Percentiles rank a stretch among this genome's conserved stretches.
Conservation (phyloP, 2,888 invertebrate species). For the Dichetophora obliterata region DNA sequence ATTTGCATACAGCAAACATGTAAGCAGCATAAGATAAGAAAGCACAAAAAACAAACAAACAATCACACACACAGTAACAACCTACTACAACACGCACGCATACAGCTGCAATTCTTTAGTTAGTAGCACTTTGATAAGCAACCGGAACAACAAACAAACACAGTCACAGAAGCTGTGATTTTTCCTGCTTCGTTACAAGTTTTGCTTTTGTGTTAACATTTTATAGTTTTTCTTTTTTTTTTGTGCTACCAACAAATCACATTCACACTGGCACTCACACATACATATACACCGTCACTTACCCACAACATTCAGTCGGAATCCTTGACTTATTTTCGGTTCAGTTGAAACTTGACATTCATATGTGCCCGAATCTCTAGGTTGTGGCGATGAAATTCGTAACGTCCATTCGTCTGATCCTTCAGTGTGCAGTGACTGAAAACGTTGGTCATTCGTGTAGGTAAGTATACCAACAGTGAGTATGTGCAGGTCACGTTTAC, state of each 20-base stretch:
- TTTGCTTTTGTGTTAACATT: neutral
- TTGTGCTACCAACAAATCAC: no score
- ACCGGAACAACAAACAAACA: constrained; percentile 23
- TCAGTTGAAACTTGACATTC: constrained; percentile 84
- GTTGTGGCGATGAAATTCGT: constrained; percentile 77
- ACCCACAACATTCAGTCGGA: constrained; percentile 80
- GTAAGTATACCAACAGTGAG: constrained; percentile 80
- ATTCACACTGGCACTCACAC: neutral
- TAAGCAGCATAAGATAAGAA: neutral
- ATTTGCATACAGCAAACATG: constrained; percentile 32
- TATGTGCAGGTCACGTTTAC: constrained; percentile 84
- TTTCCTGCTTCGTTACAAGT: neutral
- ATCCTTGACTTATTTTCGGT: constrained; percentile 81
- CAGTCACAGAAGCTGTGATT: constrained; percentile 8
- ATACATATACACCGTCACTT: constrained; percentile 64
- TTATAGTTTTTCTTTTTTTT: neutral
- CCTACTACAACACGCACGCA: neutral
- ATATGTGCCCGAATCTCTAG: constrained; percentile 77
- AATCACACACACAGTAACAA: neutral
- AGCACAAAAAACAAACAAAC: neutral
- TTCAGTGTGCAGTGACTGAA: constrained; percentile 78
- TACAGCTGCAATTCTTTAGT: neutral
- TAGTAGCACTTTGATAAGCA: constrained; percentile 28
- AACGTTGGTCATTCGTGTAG: constrained; percentile 80
- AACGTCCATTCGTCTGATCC: constrained; percentile 81